These are phyloP conservation scores for Zaprionus taronus DNA, from an alignment of 1,140 invertebrate species.

Conservation along the genomic window DNA sequence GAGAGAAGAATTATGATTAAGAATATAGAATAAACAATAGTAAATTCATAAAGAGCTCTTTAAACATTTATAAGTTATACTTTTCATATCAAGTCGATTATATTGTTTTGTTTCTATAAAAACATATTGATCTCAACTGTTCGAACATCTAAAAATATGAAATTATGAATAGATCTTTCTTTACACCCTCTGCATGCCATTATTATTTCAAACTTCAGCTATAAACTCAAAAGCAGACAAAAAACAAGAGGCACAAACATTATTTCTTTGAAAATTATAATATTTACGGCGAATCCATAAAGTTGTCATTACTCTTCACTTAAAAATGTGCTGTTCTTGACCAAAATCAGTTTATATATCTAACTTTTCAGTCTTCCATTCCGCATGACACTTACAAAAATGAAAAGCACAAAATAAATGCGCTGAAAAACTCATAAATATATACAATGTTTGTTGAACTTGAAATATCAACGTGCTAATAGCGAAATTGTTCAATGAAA, in stretches of 20 bases:
- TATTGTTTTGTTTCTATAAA: not conserved
- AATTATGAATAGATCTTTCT: not conserved
- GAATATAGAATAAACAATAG: not conserved
- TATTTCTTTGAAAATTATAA: not conserved
- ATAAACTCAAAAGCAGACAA: not conserved
- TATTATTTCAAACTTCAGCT: not conserved
- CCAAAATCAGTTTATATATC: not conserved
- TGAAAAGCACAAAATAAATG: not conserved
- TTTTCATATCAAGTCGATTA: not conserved
- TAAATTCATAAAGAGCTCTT: not conserved
- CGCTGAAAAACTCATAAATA: not conserved
- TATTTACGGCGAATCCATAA: not conserved
- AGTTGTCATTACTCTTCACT: not conserved
- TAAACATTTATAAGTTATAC: not conserved
- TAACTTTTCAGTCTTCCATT: not conserved
- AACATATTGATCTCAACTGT: not conserved
- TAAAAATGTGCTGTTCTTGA: not conserved
- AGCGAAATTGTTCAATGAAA: slow-evolving; percentile 50
- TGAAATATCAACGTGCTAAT: slow-evolving; percentile 62
- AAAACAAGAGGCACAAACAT: not conserved
- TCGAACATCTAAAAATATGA: not conserved
- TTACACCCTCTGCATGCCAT: not conserved
- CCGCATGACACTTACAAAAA: not conserved
- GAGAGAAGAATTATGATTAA: not conserved
- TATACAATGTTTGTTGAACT: slow-evolving; percentile 61